Base-by-base conservation (phyloP, 2,888 invertebrate species). In the Stenotaenia linearis region DNA sequence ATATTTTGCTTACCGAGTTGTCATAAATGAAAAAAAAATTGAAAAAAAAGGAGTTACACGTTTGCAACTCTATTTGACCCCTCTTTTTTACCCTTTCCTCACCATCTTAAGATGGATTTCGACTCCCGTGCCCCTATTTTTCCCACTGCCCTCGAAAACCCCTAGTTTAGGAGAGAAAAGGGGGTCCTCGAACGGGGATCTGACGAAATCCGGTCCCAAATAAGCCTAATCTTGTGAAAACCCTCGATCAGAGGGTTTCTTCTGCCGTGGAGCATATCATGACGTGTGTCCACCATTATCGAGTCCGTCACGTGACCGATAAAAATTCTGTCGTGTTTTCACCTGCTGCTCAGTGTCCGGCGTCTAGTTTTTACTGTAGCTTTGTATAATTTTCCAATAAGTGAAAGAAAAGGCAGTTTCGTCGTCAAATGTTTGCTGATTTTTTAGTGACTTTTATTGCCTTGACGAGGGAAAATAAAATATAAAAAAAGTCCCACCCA, bases 281-380 rank as follows among this genome's bases (percentile, higher is more conserved):
- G 28, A 28, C 28, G 23, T 69, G 69, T 69, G 69, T 69, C 69
- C 69, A 69, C 69, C 23, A 25, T 2, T 50, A 50, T 28, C 69
- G 69, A 18, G 56, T 56, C 56, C 56, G 21, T 56, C 56, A 56
- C 21, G 18, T 21, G 56, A 56, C 56, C 56, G 56, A 15, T 32
- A 32, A 40, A 37, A 40, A 40, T 56, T 56, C 10, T 69, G 69
- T 69, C 69, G 69, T 69, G 69, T 69, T 69, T 69, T 69, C 69
- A 69, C 69, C 69, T 28, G 69, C 69, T 69, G 69, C 69, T 69
- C 69, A 69, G 69, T 69, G 69, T 69, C 69, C 69, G 69, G 69
- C 69, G 69, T 50, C 6, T 69, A 69, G 69, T 69, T 69, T 69
- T 69, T 23, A 50, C 50, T 18, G 50, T 50, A 50, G 50, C 50